phyloP scores from a whole-genome alignment of 2,888 invertebrate species.

The Chrysotoxum bicinctum region DNA sequence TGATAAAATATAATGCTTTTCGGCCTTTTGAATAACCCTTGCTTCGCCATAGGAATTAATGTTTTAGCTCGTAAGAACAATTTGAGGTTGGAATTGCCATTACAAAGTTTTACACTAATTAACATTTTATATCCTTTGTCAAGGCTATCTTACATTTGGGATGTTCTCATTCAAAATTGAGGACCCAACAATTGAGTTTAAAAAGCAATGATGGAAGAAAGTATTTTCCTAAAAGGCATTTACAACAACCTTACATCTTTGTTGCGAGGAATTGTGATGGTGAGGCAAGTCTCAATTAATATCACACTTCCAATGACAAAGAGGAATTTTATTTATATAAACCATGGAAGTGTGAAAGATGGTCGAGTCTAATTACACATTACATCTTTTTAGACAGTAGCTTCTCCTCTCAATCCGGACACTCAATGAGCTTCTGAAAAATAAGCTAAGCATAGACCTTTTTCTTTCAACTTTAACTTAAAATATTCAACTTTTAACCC shows the following conservation, averaged over 20 bases:
- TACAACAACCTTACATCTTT: neutral
- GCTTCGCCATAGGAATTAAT: neutral
- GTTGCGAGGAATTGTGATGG: no score
- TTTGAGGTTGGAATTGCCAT: conserved; percentile 9
- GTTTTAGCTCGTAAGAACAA: neutral
- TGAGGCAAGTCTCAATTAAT: neutral
- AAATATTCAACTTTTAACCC: no score
- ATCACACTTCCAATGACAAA: neutral
- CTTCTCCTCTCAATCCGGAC: no score
- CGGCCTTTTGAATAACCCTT: neutral
- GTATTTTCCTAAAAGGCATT: neutral
- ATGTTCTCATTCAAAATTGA: neutral
- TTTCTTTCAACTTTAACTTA: no score
- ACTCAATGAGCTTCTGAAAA: no score
- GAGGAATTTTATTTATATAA: neutral
- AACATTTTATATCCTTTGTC: conserved; percentile 22
- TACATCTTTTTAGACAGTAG: no score
- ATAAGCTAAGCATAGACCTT: no score
- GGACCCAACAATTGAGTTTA: neutral
- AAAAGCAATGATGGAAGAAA: conserved; percentile 5
- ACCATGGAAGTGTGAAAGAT: neutral
- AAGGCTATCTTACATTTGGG: neutral
- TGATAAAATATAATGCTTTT: neutral
- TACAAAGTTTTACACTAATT: conserved; percentile 1
- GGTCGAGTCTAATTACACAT: neutral